Percentiles rank a stretch among this genome's conserved stretches.
Evolutionary conservation across 2,888 invertebrate genomes (phyloP).

Genomic region (Lissonota sp.): DNA sequence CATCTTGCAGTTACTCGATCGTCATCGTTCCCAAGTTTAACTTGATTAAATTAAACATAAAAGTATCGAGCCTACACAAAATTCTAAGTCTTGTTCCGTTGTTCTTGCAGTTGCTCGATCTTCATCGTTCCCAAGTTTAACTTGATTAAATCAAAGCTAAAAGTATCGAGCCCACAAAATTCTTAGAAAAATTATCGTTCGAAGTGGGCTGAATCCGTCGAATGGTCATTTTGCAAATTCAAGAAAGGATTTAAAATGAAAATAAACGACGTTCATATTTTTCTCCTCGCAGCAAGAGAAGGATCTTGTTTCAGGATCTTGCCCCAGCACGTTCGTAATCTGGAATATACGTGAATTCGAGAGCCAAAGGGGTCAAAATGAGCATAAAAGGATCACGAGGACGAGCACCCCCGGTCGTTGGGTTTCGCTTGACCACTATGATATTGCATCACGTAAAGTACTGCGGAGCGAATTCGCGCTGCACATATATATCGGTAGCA

Average conservation of each 20-base stretch:
- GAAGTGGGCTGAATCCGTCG: too few relatives aligned
- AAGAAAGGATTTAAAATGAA: background rate
- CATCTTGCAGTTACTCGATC: slow-evolving; percentile 7
- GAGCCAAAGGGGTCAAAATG: slow-evolving; percentile 38
- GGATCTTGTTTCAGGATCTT: slow-evolving; percentile 11
- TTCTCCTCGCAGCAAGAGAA: background rate
- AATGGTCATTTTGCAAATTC: too few relatives aligned
- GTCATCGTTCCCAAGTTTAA: too few relatives aligned
- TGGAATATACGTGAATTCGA: slow-evolving; percentile 57
- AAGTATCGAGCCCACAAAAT: too few relatives aligned
- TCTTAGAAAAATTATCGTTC: too few relatives aligned
- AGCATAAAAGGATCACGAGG: slow-evolving; percentile 25
- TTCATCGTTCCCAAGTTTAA: too few relatives aligned
- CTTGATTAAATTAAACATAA: too few relatives aligned
- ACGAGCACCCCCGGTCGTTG: background rate
- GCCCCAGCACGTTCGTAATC: slow-evolving; percentile 22
- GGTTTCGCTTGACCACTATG: background rate
- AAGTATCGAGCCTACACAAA: too few relatives aligned
- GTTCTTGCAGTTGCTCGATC: too few relatives aligned
- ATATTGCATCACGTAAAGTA: slow-evolving; percentile 30
- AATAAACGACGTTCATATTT: background rate
- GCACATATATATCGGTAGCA: slow-evolving; percentile 39
- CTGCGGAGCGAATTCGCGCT: slow-evolving; percentile 1
- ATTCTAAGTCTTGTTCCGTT: too few relatives aligned
- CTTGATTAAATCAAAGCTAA: too few relatives aligned